These are phyloP conservation scores for Pteruthius melanotis DNA, from an alignment of 2,113 vertebrate genomes.

Conservation along the genomic window DNA sequence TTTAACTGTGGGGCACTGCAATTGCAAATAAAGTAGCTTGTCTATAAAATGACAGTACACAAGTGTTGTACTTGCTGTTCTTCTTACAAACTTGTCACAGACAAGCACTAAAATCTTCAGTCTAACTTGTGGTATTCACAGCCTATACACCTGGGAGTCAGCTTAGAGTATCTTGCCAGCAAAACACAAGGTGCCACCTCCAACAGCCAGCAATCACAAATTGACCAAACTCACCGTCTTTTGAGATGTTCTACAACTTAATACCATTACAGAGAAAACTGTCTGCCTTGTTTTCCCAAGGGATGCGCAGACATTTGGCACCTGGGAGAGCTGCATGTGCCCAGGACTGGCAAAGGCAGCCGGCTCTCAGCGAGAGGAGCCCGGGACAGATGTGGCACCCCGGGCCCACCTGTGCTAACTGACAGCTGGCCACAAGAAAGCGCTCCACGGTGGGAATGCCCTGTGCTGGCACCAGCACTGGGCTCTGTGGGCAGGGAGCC, in stretches of 20 bases:
- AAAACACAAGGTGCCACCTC: not conserved
- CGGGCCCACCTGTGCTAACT: slow-evolving; percentile 79
- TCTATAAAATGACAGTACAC: slow-evolving; percentile 18
- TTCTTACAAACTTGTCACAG: not conserved
- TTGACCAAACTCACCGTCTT: not conserved
- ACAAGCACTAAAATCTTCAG: not conserved
- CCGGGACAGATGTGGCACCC: not conserved
- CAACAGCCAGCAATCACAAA: not conserved
- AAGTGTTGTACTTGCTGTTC: slow-evolving; percentile 34
- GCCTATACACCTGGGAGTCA: not conserved
- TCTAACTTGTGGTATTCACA: not conserved
- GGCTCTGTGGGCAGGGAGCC: slow-evolving; percentile 69
- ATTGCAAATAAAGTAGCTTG: slow-evolving; percentile 52
- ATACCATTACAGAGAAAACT: not conserved
- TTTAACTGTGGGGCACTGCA: slow-evolving; percentile 49
- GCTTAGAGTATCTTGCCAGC: not conserved
- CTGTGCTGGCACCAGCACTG: slow-evolving; percentile 62
- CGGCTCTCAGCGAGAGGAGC: not conserved
- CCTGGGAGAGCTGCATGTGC: slow-evolving; percentile 27
- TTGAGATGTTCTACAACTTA: not conserved
- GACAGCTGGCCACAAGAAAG: slow-evolving; percentile 80
- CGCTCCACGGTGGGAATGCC: slow-evolving; percentile 74
- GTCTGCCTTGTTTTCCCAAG: slow-evolving; percentile 30
- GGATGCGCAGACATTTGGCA: not conserved
- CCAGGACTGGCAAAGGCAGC: not conserved